Conservation (phyloP, 30 jellyfish, hydroid and myxozoan genomes). For the Sanderia malayensis region DNA sequence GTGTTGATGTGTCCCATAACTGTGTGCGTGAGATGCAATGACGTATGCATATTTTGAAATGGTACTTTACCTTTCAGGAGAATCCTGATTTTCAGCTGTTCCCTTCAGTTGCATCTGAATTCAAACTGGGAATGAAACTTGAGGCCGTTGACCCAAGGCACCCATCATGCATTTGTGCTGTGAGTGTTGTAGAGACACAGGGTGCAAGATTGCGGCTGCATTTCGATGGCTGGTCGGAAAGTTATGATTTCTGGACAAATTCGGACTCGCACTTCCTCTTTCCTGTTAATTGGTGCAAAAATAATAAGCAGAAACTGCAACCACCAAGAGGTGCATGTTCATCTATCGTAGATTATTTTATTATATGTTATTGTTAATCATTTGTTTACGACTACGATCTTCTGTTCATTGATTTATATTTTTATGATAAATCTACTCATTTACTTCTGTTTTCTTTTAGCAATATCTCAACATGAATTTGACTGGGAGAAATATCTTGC, state of each 20-base stretch:
- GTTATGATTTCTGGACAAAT: constrained; percentile 98
- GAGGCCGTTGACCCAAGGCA: constrained; percentile 98
- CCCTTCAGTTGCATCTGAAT: constrained; percentile 67
- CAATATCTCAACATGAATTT: constrained; percentile 37
- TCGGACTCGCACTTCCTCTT: constrained; percentile 86
- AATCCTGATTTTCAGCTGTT: constrained; percentile 64
- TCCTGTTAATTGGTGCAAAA: constrained; percentile 83
- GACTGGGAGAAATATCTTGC: constrained; percentile 72
- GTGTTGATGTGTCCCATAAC: too few species aligned
- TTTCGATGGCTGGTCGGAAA: constrained; percentile 97
- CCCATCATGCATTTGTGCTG: constrained; percentile 92
- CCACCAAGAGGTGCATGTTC: constrained; percentile 90
- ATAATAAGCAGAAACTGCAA: constrained; percentile 60
- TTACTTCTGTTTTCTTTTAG: constrained; percentile 36
- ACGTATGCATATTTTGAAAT: too few species aligned
- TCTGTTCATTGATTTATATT: too few species aligned
- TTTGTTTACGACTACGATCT: too few species aligned
- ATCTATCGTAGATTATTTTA: too few species aligned
- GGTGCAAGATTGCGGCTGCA: constrained; percentile 95
- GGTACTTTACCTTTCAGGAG: too few species aligned
- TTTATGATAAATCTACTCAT: too few species aligned
- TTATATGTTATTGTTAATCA: too few species aligned
- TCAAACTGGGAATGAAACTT: constrained; percentile 88
- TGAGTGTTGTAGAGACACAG: constrained; percentile 87
- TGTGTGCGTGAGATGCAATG: too few species aligned